A percentile compares a stretch with the other conserved stretches of the same genome.
Conservation (phyloP, 2,113 vertebrate genomes). For the Raja brachyura region DNA sequence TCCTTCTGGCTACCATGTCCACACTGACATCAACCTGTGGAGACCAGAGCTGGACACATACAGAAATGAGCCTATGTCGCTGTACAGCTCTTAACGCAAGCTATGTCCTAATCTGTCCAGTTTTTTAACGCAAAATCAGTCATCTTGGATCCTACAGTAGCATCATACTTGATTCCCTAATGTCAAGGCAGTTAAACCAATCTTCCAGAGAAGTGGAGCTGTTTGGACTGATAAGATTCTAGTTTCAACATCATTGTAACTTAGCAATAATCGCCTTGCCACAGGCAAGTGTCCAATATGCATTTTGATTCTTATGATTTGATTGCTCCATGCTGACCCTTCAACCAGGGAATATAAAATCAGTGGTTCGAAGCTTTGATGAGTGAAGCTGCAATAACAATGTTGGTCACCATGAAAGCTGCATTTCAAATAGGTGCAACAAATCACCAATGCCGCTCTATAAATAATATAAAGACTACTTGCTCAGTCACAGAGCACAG, state of each 20-base stretch:
- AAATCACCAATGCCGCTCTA: not conserved
- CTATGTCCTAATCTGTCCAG: no score
- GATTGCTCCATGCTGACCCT: not conserved
- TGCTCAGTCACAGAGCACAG: not conserved
- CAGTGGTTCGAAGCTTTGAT: not conserved
- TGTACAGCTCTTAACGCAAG: not conserved
- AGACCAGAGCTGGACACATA: not conserved
- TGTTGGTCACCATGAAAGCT: not conserved
- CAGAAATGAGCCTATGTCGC: not conserved
- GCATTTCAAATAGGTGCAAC: not conserved
- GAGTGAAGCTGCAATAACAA: not conserved
- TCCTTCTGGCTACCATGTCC: not conserved
- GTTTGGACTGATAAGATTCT: not conserved
- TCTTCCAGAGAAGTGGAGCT: not conserved
- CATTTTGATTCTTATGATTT: not conserved
- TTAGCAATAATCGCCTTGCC: slow-evolving; percentile 4
- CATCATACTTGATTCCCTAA: not conserved
- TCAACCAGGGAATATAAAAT: not conserved
- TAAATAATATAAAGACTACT: slow-evolving; percentile 13
- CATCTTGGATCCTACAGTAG: not conserved
- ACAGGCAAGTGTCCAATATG: not conserved
- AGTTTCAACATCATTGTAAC: not conserved
- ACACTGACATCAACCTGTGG: not conserved
- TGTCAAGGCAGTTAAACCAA: not conserved
- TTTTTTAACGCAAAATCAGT: not conserved